These are phyloP conservation scores for Sinotaia quadrata DNA, from an alignment of 2,888 invertebrate genomes.

Conservation along the genomic window DNA sequence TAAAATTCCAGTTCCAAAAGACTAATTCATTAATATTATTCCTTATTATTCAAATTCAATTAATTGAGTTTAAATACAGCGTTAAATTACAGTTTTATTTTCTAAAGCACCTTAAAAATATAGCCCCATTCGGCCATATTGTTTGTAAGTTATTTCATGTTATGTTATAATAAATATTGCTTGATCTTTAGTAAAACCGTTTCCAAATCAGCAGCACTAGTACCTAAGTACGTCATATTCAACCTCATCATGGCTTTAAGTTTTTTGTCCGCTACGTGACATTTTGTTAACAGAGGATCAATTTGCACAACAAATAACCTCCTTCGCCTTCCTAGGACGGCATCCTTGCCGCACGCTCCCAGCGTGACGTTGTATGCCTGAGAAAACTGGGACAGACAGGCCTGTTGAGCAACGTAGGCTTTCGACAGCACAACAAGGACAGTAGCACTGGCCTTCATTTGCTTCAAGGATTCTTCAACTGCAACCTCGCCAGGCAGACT, in stretches of 20 bases:
- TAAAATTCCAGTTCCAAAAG: too few species aligned
- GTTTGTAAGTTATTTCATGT: too few species aligned
- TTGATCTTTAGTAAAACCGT: too few species aligned
- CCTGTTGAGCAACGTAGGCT: background rate
- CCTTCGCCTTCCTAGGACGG: background rate
- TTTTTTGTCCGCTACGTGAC: background rate
- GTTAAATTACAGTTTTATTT: too few species aligned
- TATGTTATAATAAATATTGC: too few species aligned
- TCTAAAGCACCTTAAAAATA: too few species aligned
- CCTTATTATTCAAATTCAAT: too few species aligned
- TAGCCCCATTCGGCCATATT: too few species aligned
- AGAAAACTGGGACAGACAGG: constrained; percentile 19
- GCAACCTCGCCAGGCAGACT: constrained; percentile 4
- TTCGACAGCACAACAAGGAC: constrained; percentile 11
- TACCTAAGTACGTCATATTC: constrained; percentile 1
- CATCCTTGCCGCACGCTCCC: background rate
- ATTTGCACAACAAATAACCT: background rate
- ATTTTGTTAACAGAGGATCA: background rate
- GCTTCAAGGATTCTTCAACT: constrained; percentile 12
- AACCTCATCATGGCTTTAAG: constrained; percentile 18
- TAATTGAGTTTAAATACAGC: too few species aligned
- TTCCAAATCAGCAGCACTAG: background rate
- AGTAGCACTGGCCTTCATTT: constrained; percentile 1
- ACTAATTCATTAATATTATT: too few species aligned
- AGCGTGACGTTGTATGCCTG: constrained; percentile 18